Percentiles rank a stretch among this genome's conserved stretches.
These are phyloP conservation scores for Muscicapa comitata DNA, from an alignment of 2,797 vertebrate species.

Conservation along the genomic window DNA sequence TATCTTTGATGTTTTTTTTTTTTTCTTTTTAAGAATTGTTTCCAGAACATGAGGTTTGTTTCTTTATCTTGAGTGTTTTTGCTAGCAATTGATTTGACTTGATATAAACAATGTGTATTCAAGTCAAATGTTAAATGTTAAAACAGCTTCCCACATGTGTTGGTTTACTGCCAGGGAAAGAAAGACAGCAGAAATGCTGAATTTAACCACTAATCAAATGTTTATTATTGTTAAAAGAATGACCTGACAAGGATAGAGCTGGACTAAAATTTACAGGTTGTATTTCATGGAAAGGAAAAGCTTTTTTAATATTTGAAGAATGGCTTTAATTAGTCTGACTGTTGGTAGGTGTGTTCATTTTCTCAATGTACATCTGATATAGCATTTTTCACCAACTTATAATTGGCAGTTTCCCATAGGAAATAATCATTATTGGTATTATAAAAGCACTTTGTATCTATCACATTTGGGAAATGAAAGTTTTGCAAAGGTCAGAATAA, in stretches of 20 bases:
- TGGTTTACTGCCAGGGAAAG: conserved; percentile 8
- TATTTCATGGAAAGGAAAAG: neutral
- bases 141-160: neutral
- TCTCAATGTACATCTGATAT: conserved; percentile 72
- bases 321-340: conserved; percentile 46
- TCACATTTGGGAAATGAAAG: conserved; percentile 88
- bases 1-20: neutral
- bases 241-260: neutral
- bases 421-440: conserved; percentile 79
- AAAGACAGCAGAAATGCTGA: neutral
- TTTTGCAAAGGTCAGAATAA: conserved; percentile 83
- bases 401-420: conserved; percentile 78
- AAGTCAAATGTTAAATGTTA: conserved; percentile 1
- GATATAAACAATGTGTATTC: neutral
- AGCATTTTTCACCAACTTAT: conserved; percentile 68
- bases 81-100: neutral
- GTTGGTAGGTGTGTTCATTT: conserved; percentile 68
- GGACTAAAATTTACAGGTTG: neutral
- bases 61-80: neutral
- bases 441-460: conserved; percentile 78
- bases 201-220: conserved; percentile 19
- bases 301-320: conserved; percentile 35
- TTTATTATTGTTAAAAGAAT: conserved; percentile 24
- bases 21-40: neutral
- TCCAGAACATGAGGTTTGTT: neutral